These are phyloP conservation scores for Cerceris rybyensis DNA, from an alignment of 2,888 invertebrate species.

Conservation along the genomic window DNA sequence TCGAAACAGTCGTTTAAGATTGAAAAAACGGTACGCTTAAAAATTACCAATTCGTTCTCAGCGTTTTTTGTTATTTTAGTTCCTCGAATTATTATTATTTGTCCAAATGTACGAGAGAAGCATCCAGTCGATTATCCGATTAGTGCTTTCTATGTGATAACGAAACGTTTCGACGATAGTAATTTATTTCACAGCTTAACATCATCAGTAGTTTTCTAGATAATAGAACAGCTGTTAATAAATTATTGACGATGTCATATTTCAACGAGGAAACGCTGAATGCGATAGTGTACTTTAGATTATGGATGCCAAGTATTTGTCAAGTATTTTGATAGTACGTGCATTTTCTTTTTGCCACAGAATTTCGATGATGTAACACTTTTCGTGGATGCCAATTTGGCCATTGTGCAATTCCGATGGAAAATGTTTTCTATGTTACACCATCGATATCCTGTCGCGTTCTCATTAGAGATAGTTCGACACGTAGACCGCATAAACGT, in stretches of 20 bases:
- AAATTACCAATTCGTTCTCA: too few relatives aligned
- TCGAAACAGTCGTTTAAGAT: too few relatives aligned
- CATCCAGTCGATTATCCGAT: too few relatives aligned
- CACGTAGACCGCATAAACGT: conserved; percentile 56
- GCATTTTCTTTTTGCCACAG: conserved; percentile 30
- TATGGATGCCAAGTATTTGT: background rate
- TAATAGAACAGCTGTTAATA: background rate
- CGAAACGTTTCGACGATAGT: too few relatives aligned
- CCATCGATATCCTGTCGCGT: conserved; percentile 35
- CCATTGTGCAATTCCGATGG: background rate
- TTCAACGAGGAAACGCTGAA: conserved; percentile 8
- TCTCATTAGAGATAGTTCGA: conserved; percentile 12
- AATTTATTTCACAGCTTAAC: too few relatives aligned
- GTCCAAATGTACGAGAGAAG: too few relatives aligned
- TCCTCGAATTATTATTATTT: background rate
- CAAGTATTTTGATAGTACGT: conserved; percentile 16
- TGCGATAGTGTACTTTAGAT: conserved; percentile 15
- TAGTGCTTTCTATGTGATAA: too few relatives aligned
- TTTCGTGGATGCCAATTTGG: background rate
- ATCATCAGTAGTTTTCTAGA: too few relatives aligned
- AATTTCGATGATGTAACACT: conserved; percentile 17
- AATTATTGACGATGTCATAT: conserved; percentile 17
- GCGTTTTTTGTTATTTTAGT: too few relatives aligned
- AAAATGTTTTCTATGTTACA: conserved; percentile 6
- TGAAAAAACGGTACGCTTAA: too few relatives aligned